Evolutionary conservation across 2,113 vertebrate genomes (phyloP).

Genomic region (Onychostoma macrolepis): DNA sequence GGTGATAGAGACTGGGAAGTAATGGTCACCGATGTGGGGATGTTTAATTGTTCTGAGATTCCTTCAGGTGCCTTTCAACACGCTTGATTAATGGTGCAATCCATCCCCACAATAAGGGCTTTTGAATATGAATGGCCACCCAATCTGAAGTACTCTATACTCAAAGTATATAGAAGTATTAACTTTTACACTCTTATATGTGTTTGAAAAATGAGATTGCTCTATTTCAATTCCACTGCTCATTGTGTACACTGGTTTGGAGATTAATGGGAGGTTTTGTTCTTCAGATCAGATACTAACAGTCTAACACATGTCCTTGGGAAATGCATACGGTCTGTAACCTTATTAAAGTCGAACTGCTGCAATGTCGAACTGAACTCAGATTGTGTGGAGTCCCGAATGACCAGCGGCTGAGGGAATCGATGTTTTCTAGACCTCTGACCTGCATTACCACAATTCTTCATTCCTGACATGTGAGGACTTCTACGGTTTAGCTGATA

Average conservation of each 20-base stretch:
- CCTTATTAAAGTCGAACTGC: background rate
- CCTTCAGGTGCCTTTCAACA: conserved; percentile 53
- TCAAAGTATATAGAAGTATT: background rate
- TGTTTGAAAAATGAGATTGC: conserved; percentile 13
- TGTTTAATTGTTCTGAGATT: conserved; percentile 49
- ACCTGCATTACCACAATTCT: conserved; percentile 26
- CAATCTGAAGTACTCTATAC: background rate
- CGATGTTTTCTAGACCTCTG: conserved; percentile 2
- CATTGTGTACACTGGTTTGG: background rate
- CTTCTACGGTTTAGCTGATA: background rate
- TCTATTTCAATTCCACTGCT: conserved; percentile 1
- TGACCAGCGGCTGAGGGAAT: conserved; percentile 23
- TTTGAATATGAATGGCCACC: conserved; percentile 36
- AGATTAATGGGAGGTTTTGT: conserved; percentile 18
- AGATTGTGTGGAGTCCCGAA: background rate
- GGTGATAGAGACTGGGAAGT: conserved; percentile 37
- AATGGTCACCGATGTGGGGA: background rate
- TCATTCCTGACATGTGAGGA: conserved; percentile 5
- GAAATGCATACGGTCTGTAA: background rate
- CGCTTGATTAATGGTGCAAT: conserved; percentile 51
- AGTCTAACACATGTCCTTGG: background rate
- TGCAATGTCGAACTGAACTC: too few relatives aligned
- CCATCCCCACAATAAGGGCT: conserved; percentile 13
- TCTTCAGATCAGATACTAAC: conserved; percentile 18
- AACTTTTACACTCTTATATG: background rate